A percentile compares a stretch with the other conserved stretches of the same genome.
phyloP scores from a whole-genome alignment of 2,113 vertebrate species.

The Sylvietta virens region DNA sequence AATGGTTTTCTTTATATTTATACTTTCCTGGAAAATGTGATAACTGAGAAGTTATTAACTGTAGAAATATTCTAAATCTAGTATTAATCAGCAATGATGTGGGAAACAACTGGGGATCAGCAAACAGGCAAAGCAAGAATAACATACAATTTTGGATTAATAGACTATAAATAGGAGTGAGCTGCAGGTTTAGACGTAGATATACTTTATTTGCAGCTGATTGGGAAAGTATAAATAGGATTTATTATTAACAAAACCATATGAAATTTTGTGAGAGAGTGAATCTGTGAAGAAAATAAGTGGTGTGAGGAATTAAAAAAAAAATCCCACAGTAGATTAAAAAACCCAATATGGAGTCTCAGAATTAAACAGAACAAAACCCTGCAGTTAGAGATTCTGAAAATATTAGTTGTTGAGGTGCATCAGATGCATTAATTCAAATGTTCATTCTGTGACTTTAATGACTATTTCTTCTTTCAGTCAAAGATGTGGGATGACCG shows the following conservation, averaged over 20 bases:
- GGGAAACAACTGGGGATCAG: background rate
- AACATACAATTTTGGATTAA: background rate
- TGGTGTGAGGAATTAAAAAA: background rate
- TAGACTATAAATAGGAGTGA: background rate
- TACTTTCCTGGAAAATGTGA: background rate
- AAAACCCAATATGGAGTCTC: background rate
- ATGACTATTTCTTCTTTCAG: background rate
- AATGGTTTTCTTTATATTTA: background rate
- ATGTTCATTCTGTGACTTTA: background rate
- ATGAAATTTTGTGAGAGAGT: background rate
- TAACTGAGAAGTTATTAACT: background rate
- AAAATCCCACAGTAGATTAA: background rate
- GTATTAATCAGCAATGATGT: background rate
- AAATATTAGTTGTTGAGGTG: background rate
- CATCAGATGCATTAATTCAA: background rate
- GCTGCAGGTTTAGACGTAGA: background rate
- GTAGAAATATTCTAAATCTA: background rate
- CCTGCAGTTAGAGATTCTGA: background rate
- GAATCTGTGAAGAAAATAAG: background rate
- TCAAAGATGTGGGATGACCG: background rate
- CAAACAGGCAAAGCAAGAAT: background rate
- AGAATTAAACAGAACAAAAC: background rate
- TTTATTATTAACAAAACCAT: background rate
- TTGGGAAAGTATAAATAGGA: accelerated
- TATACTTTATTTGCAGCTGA: background rate